A percentile compares a stretch with the other conserved stretches of the same genome.
Conservation (phyloP, 1,140 invertebrate species). For the Lucilia cuprina region DNA sequence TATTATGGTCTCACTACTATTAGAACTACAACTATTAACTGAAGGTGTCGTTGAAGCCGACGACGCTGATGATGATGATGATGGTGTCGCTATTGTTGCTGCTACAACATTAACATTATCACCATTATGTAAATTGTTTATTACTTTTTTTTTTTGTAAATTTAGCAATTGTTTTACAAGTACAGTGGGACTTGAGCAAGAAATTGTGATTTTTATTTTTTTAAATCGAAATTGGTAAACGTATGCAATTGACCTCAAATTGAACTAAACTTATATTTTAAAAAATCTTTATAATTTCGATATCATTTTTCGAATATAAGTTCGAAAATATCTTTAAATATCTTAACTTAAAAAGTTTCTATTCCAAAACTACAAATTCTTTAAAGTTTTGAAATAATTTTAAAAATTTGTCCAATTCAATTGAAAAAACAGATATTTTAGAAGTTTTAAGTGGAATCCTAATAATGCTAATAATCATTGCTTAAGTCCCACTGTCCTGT, state of each 20-base stretch:
- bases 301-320: too few species aligned
- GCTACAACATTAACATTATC: constrained; percentile 43
- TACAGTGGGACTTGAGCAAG: not conserved
- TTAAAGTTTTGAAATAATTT: too few species aligned
- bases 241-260: too few species aligned
- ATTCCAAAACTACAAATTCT: too few species aligned
- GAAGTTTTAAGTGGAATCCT: too few species aligned
- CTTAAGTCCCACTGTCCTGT: not conserved
- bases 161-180: not conserved
- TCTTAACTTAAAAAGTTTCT: too few species aligned
- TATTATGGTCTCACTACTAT: constrained; percentile 42
- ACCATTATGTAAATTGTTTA: constrained; percentile 9
- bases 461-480: not conserved
- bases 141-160: not conserved
- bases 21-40: constrained; percentile 29
- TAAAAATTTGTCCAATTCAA: too few species aligned
- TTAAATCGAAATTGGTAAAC: too few species aligned
- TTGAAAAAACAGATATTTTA: too few species aligned
- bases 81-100: constrained; percentile 41
- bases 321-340: too few species aligned
- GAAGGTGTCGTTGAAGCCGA: constrained; percentile 39
- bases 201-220: not conserved
- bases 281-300: too few species aligned
- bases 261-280: too few species aligned
- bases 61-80: constrained; percentile 30